Evolutionary conservation across 1,140 invertebrate genomes (phyloP).

Genomic region (Drosophila ercepeae): DNA sequence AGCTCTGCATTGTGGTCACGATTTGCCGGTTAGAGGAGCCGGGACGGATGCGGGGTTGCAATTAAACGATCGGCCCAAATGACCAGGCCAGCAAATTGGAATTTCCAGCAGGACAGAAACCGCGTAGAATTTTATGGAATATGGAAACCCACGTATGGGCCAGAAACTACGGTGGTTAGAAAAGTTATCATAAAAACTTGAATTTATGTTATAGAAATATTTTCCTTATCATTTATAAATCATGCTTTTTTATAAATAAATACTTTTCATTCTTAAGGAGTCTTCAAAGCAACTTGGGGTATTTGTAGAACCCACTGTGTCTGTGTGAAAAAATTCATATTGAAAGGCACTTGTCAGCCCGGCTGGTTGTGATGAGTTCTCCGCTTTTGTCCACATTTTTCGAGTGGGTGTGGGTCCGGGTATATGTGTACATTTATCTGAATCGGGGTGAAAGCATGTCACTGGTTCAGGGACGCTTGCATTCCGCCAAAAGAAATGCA

Average conservation of each 20-base stretch:
- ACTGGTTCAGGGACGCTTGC: constrained; percentile 65
- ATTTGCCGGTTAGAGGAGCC: too few species aligned
- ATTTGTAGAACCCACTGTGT: constrained; percentile 2
- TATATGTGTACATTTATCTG: constrained; percentile 4
- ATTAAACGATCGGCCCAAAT: constrained; percentile 57
- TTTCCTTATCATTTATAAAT: too few species aligned
- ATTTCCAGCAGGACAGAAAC: not conserved
- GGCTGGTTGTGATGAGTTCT: constrained; percentile 27
- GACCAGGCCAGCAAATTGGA: constrained; percentile 20
- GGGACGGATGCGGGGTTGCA: too few species aligned
- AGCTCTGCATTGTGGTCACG: constrained; percentile 25
- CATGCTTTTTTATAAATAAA: not conserved
- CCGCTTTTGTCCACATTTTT: constrained; percentile 26
- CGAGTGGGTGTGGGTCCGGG: constrained; percentile 6
- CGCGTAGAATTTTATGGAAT: not conserved
- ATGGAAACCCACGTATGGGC: not conserved
- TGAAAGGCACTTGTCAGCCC: constrained; percentile 37
- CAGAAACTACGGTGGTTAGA: not conserved
- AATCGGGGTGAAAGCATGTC: constrained; percentile 52
- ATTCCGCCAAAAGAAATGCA: constrained; percentile 44
- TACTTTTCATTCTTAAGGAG: not conserved
- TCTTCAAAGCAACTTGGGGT: not conserved
- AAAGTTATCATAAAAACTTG: too few species aligned
- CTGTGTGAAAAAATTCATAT: constrained; percentile 33
- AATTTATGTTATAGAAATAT: too few species aligned